These are phyloP conservation scores for Temnothorax curvispinosus DNA, from an alignment of 1,140 invertebrate species.

Conservation along the genomic window DNA sequence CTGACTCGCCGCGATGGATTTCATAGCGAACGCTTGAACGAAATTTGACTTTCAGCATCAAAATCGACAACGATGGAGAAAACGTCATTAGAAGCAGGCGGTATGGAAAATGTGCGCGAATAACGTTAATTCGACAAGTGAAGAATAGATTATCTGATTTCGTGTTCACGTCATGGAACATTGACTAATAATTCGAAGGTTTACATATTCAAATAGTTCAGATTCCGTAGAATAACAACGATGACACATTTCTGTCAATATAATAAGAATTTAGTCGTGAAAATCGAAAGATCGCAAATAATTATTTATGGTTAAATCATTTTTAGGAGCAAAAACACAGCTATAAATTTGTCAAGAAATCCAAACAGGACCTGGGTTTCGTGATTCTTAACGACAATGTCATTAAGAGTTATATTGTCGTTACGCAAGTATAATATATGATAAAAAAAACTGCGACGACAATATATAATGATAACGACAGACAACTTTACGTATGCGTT, in stretches of 20 bases:
- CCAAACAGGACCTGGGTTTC: not conserved
- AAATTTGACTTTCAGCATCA: slow-evolving; percentile 40
- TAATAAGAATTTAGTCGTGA: not conserved
- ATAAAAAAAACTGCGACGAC: too few relatives aligned
- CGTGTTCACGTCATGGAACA: not conserved
- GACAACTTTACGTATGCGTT: too few relatives aligned
- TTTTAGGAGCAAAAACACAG: not conserved
- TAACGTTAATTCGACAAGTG: slow-evolving; percentile 10
- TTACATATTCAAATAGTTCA: not conserved
- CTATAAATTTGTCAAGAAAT: not conserved
- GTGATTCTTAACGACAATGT: too few relatives aligned
- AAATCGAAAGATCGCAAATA: not conserved
- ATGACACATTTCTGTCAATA: not conserved
- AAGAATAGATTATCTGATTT: slow-evolving; percentile 22
- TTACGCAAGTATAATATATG: too few relatives aligned
- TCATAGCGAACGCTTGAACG: not conserved
- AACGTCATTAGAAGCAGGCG: not conserved
- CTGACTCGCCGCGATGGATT: slow-evolving; percentile 4
- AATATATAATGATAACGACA: too few relatives aligned
- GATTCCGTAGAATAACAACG: not conserved
- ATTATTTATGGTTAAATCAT: not conserved
- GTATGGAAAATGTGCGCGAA: not conserved
- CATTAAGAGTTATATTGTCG: too few relatives aligned
- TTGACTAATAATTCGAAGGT: not conserved
- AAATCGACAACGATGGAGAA: slow-evolving; percentile 16